These are phyloP conservation scores for Conistra vaccinii DNA, from an alignment of 2,888 invertebrate genomes.

Conservation along the genomic window DNA sequence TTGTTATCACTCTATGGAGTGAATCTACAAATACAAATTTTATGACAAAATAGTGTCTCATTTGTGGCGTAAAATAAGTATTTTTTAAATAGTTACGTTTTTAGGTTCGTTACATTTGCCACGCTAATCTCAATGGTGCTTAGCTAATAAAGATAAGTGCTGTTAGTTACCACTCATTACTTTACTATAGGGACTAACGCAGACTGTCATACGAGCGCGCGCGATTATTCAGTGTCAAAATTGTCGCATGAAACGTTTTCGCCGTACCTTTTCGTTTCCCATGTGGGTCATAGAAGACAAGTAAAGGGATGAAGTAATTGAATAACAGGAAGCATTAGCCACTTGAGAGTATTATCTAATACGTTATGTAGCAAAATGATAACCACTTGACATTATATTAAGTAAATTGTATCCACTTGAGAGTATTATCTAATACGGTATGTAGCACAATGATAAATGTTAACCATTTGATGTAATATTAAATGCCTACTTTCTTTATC, in stretches of 20 bases:
- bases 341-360: conserved; percentile 13
- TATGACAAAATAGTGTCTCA: neutral
- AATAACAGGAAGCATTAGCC: neutral
- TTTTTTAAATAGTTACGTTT: conserved; percentile 39
- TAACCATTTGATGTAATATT: conserved; percentile 5
- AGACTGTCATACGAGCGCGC: conserved; percentile 15
- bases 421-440: conserved; percentile 12
- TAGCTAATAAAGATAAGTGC: conserved; percentile 76
- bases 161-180: conserved; percentile 50
- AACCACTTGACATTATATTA: conserved; percentile 2
- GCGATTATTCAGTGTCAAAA: conserved; percentile 13
- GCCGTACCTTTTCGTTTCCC: conserved; percentile 6
- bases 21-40: neutral
- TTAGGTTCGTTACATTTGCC: conserved; percentile 61
- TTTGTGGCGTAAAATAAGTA: conserved; percentile 1
- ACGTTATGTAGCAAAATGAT: neutral
- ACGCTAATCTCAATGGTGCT: conserved; percentile 72
- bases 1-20: neutral
- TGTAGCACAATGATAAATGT: conserved; percentile 2
- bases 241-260: neutral
- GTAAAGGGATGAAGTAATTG: neutral
- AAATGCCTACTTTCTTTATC: conserved; percentile 1
- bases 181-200: conserved; percentile 47
- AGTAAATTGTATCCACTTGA: conserved; percentile 1
- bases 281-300: neutral